These are phyloP conservation scores for Trachops cirrhosus DNA, from an alignment of 2,797 vertebrate genomes.

Conservation along the genomic window DNA sequence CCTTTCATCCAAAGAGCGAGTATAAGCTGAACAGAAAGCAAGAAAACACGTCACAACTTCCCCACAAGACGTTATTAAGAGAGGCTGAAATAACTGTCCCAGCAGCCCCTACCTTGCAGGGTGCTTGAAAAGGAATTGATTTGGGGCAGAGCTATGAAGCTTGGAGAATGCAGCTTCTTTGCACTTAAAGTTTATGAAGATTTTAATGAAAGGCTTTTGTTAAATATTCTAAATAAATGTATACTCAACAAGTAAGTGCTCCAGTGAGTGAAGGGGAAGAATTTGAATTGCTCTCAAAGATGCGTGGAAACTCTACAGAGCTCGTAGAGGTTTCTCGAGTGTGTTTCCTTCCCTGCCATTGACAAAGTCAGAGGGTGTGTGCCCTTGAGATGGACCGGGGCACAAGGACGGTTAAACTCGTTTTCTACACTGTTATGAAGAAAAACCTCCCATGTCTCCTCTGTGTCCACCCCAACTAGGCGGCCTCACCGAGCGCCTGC, in stretches of 20 bases:
- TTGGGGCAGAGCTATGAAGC: fast-evolving
- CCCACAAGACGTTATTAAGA: background rate
- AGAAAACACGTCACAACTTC: background rate
- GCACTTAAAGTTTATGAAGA: background rate
- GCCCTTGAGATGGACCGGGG: background rate
- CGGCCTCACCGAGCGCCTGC: background rate
- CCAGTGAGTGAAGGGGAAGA: background rate
- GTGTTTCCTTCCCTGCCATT: background rate
- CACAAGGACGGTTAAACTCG: background rate
- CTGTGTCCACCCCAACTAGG: background rate
- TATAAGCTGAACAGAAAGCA: slow-evolving; percentile 4
- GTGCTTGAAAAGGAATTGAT: background rate
- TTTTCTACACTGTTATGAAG: background rate
- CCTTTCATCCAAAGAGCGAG: slow-evolving; percentile 38
- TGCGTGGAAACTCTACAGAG: background rate
- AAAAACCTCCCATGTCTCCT: background rate
- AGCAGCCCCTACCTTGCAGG: background rate
- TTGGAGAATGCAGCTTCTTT: background rate
- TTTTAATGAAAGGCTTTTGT: slow-evolving; percentile 32
- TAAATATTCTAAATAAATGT: slow-evolving; percentile 16
- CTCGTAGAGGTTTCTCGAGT: background rate
- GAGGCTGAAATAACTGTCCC: background rate
- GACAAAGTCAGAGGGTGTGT: background rate
- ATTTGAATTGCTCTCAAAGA: background rate
- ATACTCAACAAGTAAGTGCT: background rate